Base-by-base conservation (phyloP, 2,888 invertebrate genomes). In the Cheilosia vulpina region DNA sequence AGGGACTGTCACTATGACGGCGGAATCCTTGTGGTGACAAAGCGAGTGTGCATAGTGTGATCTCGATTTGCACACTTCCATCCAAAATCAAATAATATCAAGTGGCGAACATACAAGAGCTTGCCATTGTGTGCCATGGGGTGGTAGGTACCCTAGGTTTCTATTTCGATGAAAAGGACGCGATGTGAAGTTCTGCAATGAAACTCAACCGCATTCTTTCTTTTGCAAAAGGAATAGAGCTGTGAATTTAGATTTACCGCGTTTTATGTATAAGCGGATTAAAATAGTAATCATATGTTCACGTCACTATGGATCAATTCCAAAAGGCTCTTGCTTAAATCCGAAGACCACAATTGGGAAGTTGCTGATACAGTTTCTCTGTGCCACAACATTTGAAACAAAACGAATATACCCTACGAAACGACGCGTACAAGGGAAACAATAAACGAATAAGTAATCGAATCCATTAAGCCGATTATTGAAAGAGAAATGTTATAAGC, bases 401-500 rank as follows among this genome's bases (percentile, higher is more conserved):
- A 6, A n/a, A 17, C 1, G 15, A 17, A 45, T 45, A 7, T 17
- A 45, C 47, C 47, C 47, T 47, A 47, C 7, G 27, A 38, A 5
- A 24, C 38, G 38, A 57, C 0, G 13, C 11, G 17, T 13, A 62
- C 34, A 55, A 60, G 65, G 71, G 47, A 69, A 53, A 65, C 60
- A 34, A 53, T 31, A 43, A 24, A 19, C 43, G 45, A 38, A 47
- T 45, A 53, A 45, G 45, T 65, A 71, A 71, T 53, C 58, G 71
- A 82, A 82, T 75, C 62, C 47, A 76, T 65, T 82, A 72, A 82
- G 82, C 82, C 60, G 82, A 77, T 77, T 82, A 72, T 58, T 76
- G 76, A n/a, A 45, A 45, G 17, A 11, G 31, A 60, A 27, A 50
- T 68, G 68, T 76, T 68, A 60, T 68, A n/a, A 31, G 34, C 27